A percentile compares a stretch with the other conserved stretches of the same genome.
These are phyloP conservation scores for Thymelicus sylvestris DNA, from an alignment of 2,888 invertebrate species.

Conservation along the genomic window DNA sequence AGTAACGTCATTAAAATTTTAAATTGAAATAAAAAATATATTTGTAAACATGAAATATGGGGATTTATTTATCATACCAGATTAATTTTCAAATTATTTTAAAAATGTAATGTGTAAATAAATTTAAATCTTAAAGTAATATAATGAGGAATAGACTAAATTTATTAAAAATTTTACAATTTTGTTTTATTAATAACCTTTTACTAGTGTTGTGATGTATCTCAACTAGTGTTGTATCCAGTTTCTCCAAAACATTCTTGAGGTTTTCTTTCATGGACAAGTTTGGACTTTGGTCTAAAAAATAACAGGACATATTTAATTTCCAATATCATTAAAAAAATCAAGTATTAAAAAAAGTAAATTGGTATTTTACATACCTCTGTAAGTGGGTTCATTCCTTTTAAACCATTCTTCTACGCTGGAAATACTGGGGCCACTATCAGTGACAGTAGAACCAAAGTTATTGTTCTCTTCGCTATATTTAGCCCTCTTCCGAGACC, in stretches of 20 bases:
- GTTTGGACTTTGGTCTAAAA: conserved; percentile 49
- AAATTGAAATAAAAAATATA: too few species aligned
- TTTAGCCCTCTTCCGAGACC: conserved; percentile 40
- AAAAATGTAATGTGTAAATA: too few species aligned
- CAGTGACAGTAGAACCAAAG: conserved; percentile 32
- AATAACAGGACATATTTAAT: conserved; percentile 27
- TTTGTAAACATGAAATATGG: too few species aligned
- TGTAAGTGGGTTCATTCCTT: conserved; percentile 44
- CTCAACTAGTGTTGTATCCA: conserved; percentile 64
- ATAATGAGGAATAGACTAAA: too few species aligned
- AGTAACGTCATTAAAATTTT: too few species aligned
- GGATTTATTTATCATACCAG: too few species aligned
- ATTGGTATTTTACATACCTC: conserved; percentile 17
- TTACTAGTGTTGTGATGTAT: conserved; percentile 60
- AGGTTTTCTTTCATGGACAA: conserved; percentile 50
- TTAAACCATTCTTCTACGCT: conserved; percentile 64
- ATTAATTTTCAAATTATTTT: too few species aligned
- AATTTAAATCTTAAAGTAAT: too few species aligned
- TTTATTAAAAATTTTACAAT: not conserved
- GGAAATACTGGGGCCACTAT: conserved; percentile 50
- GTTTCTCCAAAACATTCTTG: conserved; percentile 58
- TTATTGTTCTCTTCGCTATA: conserved; percentile 43
- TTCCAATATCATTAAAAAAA: too few species aligned
- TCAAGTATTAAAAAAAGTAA: conserved; percentile 7
- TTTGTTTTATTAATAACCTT: conserved; percentile 47